Percentiles rank a stretch among this genome's conserved stretches.
These are phyloP conservation scores for Podilymbus podiceps DNA, from an alignment of 2,113 vertebrate genomes.

Conservation along the genomic window DNA sequence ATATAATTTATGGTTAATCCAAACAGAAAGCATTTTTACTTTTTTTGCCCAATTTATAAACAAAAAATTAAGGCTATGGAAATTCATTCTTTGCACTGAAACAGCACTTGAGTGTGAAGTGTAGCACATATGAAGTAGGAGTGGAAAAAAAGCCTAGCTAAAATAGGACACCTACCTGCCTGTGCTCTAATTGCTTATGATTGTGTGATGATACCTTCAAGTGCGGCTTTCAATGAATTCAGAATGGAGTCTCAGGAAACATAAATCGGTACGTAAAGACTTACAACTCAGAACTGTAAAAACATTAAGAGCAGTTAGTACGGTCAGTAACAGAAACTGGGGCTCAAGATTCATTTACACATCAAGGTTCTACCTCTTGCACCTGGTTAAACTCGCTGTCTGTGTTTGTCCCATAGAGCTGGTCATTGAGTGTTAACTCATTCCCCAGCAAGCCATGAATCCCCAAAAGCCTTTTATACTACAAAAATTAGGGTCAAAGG, in stretches of 20 bases:
- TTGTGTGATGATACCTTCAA: not conserved
- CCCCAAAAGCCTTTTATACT: not conserved
- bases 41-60: not conserved
- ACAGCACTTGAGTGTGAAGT: not conserved
- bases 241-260: not conserved
- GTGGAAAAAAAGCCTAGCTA: not conserved
- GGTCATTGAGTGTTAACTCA: not conserved
- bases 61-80: not conserved
- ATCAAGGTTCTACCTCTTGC: not conserved
- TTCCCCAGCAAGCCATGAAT: not conserved
- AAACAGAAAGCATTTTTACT: not conserved
- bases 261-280: not conserved
- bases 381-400: not conserved
- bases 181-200: not conserved
- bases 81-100: not conserved
- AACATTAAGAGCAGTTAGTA: not conserved
- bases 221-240: not conserved
- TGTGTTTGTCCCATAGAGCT: not conserved
- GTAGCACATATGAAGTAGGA: rapidly evolving
- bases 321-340: not conserved
- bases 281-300: not conserved
- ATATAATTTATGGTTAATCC: not conserved
- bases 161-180: not conserved
- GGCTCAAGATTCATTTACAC: not conserved
- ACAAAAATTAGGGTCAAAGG: not conserved